Evolutionary conservation across 2,888 invertebrate species (phyloP), one percentile per base, ranked within the genome.

Genomic region (Boloria selene): DNA sequence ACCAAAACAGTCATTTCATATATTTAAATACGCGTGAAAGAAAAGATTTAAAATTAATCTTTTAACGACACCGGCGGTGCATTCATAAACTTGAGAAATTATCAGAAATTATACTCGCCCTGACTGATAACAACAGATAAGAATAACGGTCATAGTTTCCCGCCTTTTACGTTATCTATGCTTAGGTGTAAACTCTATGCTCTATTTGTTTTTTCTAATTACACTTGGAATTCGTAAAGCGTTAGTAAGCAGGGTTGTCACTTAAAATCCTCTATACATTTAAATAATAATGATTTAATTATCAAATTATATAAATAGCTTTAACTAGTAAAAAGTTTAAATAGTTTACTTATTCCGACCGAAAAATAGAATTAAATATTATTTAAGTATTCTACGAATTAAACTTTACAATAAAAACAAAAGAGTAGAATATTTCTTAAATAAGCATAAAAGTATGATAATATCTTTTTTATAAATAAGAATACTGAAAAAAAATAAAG

Each of bases 81-180:
- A 59, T 68, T 68, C 50, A 50, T 42, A 68, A 64, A 64, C 49
- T 42, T 75, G 47, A 61, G 42, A 53, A 58, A 77, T 78, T 81
- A 83, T 82, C 81, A 74, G 73, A 77, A 79, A 79, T 79, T 79
- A 81, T 81, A 78, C 77, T 75, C 52, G 61, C 68, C 73, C 79
- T 72, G 68, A 79, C 72, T 84, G 86, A 86, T 86, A 87, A 86
- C 75, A 74, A 70, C 79, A 87, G 89, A 89, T 88, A 73, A 84
- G 79, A 79, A 73, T 87, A 88, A 88, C 88, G 85, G 87, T 83
- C 82, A 54, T 55, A 63, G 67, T 71, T 80, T 83, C 81, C 81
- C 75, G 76, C 73, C 80, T 81, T 79, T 83, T 81, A 69, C 68
- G 62, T 85, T 86, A 86, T 86, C 85, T 84, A 67, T 78, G 77